A percentile compares a stretch with the other conserved stretches of the same genome.
These are phyloP conservation scores for Gortyna flavago DNA, from an alignment of 2,888 invertebrate species.

Conservation along the genomic window DNA sequence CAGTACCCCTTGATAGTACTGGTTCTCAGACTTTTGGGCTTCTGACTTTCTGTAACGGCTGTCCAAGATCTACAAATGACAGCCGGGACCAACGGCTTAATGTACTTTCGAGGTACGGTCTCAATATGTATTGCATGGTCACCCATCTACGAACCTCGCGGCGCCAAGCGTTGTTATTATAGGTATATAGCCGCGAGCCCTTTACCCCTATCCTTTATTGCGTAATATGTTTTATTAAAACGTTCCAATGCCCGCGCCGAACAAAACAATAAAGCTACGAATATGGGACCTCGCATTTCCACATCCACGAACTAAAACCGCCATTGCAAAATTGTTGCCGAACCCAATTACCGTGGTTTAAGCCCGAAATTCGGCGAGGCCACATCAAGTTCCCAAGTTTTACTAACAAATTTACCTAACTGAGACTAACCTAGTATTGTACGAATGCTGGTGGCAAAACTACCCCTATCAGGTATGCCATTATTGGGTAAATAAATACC, in stretches of 20 bases:
- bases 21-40: neutral
- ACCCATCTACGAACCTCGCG: neutral
- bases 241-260: constrained; percentile 41
- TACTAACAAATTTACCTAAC: constrained; percentile 67
- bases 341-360: constrained; percentile 80
- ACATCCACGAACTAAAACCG: constrained; percentile 67
- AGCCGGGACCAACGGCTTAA: neutral
- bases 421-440: constrained; percentile 72
- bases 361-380: constrained; percentile 69
- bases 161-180: neutral
- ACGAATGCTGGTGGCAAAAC: constrained; percentile 69
- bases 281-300: constrained; percentile 64
- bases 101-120: neutral
- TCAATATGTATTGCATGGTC: neutral
- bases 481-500: constrained; percentile 60
- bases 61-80: constrained; percentile 2
- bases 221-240: constrained; percentile 45
- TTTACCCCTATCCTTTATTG: neutral
- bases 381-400: constrained; percentile 72
- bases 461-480: constrained; percentile 52
- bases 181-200: too few species aligned
- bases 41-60: neutral
- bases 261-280: constrained; percentile 66
- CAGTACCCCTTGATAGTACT: neutral
- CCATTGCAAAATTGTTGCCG: constrained; percentile 78